These are phyloP conservation scores for Drosophila multiciliata DNA, from an alignment of 2,888 invertebrate species.

Conservation along the genomic window DNA sequence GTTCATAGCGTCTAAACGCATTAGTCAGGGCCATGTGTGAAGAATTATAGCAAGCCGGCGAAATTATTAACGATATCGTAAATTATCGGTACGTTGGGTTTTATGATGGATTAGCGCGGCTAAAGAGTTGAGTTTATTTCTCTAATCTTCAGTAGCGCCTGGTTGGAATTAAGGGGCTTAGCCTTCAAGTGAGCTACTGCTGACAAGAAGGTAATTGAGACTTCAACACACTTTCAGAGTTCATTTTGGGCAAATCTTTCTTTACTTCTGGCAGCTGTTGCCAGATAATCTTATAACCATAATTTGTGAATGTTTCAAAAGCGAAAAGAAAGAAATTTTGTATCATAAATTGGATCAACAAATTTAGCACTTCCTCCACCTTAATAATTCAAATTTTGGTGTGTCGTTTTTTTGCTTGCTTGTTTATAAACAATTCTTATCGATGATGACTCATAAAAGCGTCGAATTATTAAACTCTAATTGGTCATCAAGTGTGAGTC, in stretches of 20 bases:
- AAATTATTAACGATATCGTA: slow-evolving; percentile 23
- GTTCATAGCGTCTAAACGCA: slow-evolving; percentile 20
- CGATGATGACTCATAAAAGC: slow-evolving; percentile 62
- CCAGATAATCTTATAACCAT: slow-evolving; percentile 5
- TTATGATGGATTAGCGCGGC: slow-evolving; percentile 44
- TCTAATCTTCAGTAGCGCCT: not conserved
- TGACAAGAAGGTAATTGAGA: slow-evolving; percentile 10
- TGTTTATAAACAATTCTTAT: slow-evolving; percentile 39
- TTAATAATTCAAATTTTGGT: not conserved
- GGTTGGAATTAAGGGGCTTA: slow-evolving; percentile 19
- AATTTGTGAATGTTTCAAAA: not conserved
- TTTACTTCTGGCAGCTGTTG: not conserved
- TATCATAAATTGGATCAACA: slow-evolving; percentile 17
- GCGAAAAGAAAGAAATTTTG: slow-evolving; percentile 18
- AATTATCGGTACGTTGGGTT: slow-evolving; percentile 6
- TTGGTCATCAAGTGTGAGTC: slow-evolving; percentile 40
- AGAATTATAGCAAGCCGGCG: slow-evolving; percentile 43
- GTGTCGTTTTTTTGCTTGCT: slow-evolving; percentile 10
- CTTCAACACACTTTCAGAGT: not conserved
- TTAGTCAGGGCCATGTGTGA: slow-evolving; percentile 62
- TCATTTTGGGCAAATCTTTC: slow-evolving; percentile 4
- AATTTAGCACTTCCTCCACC: slow-evolving; percentile 24
- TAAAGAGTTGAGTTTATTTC: slow-evolving; percentile 15
- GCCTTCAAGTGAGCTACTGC: not conserved
- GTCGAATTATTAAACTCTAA: slow-evolving; percentile 55